Percentiles rank a stretch among this genome's conserved stretches.
Conservation (phyloP, 2,888 invertebrate genomes). For the Dascillus cervinus region DNA sequence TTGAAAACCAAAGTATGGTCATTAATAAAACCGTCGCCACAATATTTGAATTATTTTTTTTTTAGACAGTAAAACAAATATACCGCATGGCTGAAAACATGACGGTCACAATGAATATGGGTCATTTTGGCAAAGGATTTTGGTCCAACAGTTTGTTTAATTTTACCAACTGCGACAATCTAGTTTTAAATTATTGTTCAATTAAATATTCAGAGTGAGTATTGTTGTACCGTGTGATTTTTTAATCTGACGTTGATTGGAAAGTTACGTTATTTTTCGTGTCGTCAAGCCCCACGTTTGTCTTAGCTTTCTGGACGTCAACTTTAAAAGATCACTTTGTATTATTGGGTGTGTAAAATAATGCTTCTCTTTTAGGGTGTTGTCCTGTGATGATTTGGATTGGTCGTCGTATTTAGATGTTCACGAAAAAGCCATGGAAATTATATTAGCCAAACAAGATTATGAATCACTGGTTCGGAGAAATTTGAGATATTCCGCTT, state of each 20-base stretch:
- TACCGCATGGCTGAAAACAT: conserved; percentile 46
- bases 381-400: conserved; percentile 47
- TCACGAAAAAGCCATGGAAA: conserved; percentile 46
- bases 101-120: conserved; percentile 42
- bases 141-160: conserved; percentile 44
- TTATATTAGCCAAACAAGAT: conserved; percentile 30
- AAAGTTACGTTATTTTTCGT: too few species aligned
- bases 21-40: neutral
- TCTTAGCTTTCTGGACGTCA: too few species aligned
- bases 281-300: too few species aligned
- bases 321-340: too few species aligned
- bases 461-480: conserved; percentile 23
- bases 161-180: conserved; percentile 39
- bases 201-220: conserved; percentile 41
- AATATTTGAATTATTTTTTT: conserved; percentile 5
- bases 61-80: conserved; percentile 44
- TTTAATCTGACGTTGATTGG: too few species aligned
- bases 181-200: conserved; percentile 46
- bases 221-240: neutral
- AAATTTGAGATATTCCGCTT: conserved; percentile 38
- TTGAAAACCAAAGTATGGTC: conserved; percentile 25
- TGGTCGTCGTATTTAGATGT: conserved; percentile 48
- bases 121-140: conserved; percentile 42
- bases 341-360: neutral
- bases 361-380: conserved; percentile 22